These are phyloP conservation scores for Leucoraja erinaceus DNA, from an alignment of 2,113 vertebrate species.

Conservation along the genomic window DNA sequence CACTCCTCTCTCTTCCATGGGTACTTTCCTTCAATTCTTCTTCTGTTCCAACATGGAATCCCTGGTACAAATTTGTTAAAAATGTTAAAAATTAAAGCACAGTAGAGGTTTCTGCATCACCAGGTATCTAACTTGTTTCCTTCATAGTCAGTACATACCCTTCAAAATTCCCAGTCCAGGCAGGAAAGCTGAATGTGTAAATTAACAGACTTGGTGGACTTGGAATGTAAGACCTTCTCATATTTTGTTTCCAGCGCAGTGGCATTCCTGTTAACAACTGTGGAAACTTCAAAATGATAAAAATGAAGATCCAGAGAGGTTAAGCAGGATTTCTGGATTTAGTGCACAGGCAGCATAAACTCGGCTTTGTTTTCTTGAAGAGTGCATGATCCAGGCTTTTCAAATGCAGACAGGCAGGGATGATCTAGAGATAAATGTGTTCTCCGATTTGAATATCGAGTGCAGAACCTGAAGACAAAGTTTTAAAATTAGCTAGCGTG, in stretches of 20 bases:
- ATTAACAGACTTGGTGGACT: not conserved
- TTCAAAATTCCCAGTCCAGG: not conserved
- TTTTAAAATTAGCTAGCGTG: conserved; percentile 15
- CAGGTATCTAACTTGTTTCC: not conserved
- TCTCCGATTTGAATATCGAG: not conserved
- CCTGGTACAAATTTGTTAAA: not conserved
- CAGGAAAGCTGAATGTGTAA: not conserved
- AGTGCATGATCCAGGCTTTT: not conserved
- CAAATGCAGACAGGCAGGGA: not conserved
- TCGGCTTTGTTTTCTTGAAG: not conserved
- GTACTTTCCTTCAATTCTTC: not conserved
- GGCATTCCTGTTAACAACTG: not conserved
- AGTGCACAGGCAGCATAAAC: not conserved
- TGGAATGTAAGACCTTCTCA: not conserved
- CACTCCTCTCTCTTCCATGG: not conserved
- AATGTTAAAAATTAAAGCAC: not conserved
- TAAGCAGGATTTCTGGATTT: not conserved
- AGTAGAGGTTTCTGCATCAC: not conserved
- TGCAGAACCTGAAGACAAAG: not conserved
- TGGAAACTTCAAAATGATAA: conserved; percentile 1
- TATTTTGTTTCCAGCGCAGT: not conserved
- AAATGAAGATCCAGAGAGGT: conserved; percentile 4
- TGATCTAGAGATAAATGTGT: not conserved
- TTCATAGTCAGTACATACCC: not conserved
- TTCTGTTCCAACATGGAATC: not conserved